These are phyloP conservation scores for Australoheros scitulus DNA, from an alignment of 2,113 vertebrate species.

Conservation along the genomic window DNA sequence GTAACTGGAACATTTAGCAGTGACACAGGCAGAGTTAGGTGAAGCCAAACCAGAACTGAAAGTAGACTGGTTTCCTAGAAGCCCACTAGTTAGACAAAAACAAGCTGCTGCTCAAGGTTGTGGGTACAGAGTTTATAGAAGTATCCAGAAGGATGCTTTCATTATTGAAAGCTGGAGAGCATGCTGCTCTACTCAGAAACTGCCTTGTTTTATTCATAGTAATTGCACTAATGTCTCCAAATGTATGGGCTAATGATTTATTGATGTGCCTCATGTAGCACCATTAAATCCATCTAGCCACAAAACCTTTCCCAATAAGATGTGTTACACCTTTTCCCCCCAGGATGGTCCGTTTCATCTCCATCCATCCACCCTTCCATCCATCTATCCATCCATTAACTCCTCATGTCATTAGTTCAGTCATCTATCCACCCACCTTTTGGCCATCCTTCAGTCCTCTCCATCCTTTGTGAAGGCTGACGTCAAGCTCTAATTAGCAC, in stretches of 20 bases:
- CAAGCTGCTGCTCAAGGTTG: not conserved
- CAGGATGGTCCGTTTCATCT: not conserved
- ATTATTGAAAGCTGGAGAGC: not conserved
- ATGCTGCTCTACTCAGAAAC: not conserved
- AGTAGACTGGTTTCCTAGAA: too few species aligned
- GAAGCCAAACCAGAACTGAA: not conserved
- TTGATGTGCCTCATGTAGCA: not conserved
- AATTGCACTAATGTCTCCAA: constrained; percentile 29
- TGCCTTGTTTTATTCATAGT: not conserved
- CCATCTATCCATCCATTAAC: constrained; percentile 15
- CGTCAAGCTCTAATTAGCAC: constrained; percentile 11
- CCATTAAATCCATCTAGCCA: not conserved
- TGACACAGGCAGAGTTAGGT: not conserved
- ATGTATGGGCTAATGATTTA: constrained; percentile 15
- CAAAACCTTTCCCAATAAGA: not conserved
- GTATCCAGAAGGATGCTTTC: fast-evolving
- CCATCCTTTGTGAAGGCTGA: constrained; percentile 2
- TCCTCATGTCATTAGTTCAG: not conserved
- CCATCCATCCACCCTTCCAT: not conserved
- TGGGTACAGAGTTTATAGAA: not conserved
- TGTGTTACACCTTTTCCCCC: not conserved
- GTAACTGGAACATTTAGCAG: too few species aligned
- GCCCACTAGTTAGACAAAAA: too few species aligned
- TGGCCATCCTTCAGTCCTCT: not conserved
- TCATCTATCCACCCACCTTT: not conserved